Base-by-base conservation (phyloP, 2,888 invertebrate species). In the Cremastobaeus sp. region DNA sequence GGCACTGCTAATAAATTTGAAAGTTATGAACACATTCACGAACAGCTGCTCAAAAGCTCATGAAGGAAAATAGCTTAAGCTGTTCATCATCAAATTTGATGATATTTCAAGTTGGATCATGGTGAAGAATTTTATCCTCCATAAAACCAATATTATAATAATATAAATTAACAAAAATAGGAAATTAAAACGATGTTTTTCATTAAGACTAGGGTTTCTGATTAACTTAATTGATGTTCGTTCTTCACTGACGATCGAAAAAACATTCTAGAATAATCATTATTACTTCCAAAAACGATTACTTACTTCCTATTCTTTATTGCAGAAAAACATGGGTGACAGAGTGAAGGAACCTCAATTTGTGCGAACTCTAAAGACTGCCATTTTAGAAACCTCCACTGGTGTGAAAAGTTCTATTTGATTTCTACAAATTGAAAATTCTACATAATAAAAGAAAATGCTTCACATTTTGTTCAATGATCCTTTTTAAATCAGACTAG, bases 291-390 rank as follows among this genome's bases (percentile, higher is more conserved):
- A 25, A 25, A n/a, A n/a, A n/a, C n/a, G 25, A 25, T 6, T 4
- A 25, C 8, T 6, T 25, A 25, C 18, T 39, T 1, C 18, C 9
- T 18, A 11, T 39, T 11, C 12, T 43, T 14, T 6, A 79, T 84
- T 90, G 8, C 83, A 94, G 93, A 91, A 90, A 70, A 93, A 93
- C 84, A 90, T 94, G 28, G 92, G 92, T 25, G 91, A 90, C 76
- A 87, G 89, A 73, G 88, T 91, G 8, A 90, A 90, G 79, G 90
- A 93, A 64, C 91, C 92, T 72, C 90, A 91, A 85, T 95, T 95
- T 85, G 92, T 95, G 84, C 91, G 94, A 82, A 90, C 92, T 62
- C 89, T 95, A 78, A 92, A 92, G 80, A 93, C 93, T 79, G 92
- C 93, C 21, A 91, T 94, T 76, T 92, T 93, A 84, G 91, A 92